Evolutionary conservation across 2,888 invertebrate species (phyloP).

Genomic region (Elysia crispata): DNA sequence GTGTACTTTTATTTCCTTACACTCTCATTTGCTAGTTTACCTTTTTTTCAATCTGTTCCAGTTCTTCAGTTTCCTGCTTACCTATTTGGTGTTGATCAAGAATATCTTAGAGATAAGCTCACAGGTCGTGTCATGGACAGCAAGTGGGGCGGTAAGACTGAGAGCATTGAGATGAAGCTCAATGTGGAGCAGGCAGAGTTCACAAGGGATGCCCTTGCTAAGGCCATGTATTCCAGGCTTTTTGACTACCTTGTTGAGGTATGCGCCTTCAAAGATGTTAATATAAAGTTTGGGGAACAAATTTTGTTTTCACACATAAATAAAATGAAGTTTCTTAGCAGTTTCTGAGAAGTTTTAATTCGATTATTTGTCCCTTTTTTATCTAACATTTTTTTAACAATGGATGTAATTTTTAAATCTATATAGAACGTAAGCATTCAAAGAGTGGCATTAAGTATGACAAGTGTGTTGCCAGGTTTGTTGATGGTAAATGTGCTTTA

Average conservation of each 20-base stretch:
- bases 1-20: no score
- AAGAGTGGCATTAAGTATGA: no score
- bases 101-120: conserved; percentile 81
- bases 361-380: no score
- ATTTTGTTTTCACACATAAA: no score
- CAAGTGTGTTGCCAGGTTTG: no score
- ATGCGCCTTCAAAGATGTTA: conserved; percentile 42
- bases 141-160: conserved; percentile 84
- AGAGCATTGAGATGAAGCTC: conserved; percentile 83
- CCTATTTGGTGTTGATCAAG: conserved; percentile 81
- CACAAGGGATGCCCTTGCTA: conserved; percentile 83
- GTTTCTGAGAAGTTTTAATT: no score
- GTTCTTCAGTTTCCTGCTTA: conserved; percentile 83
- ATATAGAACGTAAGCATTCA: no score
- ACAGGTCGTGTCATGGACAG: conserved; percentile 83
- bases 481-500: no score
- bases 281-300: no score
- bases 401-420: no score
- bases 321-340: no score
- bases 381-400: no score
- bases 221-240: conserved; percentile 82
- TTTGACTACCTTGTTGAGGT: conserved; percentile 83
- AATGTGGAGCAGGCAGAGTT: conserved; percentile 83
- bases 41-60: conserved; percentile 64
- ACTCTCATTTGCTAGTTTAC: background rate